Evolutionary conservation across 2,797 vertebrate genomes (phyloP).

Genomic region (Anguilla pacifica): DNA sequence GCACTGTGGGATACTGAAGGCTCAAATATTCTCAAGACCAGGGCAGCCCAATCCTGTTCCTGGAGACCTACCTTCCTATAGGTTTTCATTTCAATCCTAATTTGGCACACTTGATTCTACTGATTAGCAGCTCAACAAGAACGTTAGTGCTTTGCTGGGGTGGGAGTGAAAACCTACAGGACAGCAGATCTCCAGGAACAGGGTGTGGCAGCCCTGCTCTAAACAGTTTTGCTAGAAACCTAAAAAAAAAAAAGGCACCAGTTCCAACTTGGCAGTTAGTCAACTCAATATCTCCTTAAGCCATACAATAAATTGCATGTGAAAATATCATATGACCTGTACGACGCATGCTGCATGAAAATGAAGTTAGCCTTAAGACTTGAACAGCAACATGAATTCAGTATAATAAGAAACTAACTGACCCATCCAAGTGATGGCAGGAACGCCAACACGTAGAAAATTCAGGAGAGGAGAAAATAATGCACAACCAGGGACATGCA

Average conservation of each 20-base stretch:
- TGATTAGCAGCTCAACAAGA: too few species aligned
- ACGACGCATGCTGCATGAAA: neutral
- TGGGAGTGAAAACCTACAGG: too few species aligned
- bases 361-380: neutral
- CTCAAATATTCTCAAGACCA: too few species aligned
- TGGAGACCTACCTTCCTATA: too few species aligned
- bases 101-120: too few species aligned
- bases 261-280: neutral
- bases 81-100: too few species aligned
- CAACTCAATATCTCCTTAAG: neutral
- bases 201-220: neutral
- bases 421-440: neutral
- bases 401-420: neutral
- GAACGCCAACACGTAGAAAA: neutral
- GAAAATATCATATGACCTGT: neutral
- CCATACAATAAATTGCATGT: neutral
- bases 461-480: neutral
- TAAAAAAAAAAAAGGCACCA: neutral
- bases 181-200: too few species aligned
- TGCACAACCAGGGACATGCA: slow-evolving; percentile 46
- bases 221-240: neutral
- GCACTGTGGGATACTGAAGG: too few species aligned
- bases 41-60: too few species aligned
- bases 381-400: neutral
- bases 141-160: too few species aligned